Evolutionary conservation across 2,888 invertebrate species (phyloP).

Genomic region (Leuctra nigra): DNA sequence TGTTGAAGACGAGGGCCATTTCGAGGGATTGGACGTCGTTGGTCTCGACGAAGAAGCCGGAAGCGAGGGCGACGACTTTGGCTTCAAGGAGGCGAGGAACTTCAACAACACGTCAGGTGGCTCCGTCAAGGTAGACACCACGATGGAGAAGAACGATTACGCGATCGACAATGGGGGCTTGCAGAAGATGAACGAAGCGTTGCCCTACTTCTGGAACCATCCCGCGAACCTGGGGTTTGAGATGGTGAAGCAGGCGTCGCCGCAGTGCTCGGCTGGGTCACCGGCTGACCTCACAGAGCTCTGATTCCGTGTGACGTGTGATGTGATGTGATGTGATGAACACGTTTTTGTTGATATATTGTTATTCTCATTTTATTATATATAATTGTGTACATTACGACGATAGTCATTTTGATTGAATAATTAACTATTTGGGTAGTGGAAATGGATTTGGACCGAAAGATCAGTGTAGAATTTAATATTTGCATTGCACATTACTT

Average conservation of each 20-base stretch:
- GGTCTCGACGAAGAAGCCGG: background rate
- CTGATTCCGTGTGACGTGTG: background rate
- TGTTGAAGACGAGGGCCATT: background rate
- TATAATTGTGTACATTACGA: no score
- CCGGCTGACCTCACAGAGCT: conserved; percentile 4
- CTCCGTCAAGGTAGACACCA: background rate
- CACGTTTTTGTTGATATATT: no score
- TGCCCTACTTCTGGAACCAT: background rate
- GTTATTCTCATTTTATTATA: no score
- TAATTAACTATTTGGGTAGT: no score
- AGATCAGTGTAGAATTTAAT: no score
- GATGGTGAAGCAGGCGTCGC: background rate
- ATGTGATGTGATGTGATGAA: no score
- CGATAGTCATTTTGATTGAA: no score
- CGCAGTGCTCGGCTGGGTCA: background rate
- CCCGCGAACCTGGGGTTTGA: background rate
- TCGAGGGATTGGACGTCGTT: background rate
- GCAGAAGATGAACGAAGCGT: background rate
- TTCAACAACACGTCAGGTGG: background rate
- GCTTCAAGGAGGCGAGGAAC: background rate
- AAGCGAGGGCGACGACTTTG: background rate
- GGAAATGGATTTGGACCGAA: no score
- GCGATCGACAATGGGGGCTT: background rate
- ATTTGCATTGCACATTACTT: no score
- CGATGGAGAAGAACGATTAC: background rate